Base-by-base conservation (phyloP, 1,140 invertebrate species). In the Ridgeia piscesae region DNA sequence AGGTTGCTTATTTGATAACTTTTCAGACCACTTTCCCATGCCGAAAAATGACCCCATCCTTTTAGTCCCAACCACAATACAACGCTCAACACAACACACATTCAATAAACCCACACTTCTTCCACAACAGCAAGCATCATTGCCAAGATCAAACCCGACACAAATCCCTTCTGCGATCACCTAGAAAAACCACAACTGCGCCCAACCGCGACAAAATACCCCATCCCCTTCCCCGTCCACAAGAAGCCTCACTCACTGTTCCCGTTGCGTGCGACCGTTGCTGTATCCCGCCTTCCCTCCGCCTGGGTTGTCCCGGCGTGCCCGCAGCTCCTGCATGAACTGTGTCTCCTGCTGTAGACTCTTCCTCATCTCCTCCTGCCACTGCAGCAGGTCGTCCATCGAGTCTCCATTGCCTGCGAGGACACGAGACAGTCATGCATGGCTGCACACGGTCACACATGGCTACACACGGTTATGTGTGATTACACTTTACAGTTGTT, bases 281-380 rank as follows among this genome's bases (percentile, higher is more conserved):
- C 17, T 77, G 58, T 77, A 77, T 8, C 58, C 58, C 27, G 27
- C 27, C 58, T 77, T 77, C 2, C 2, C 58, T 6, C 58, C 58
- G 2, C 58, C 58, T 31, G 58, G 58, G 8, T 21, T 8, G 0
- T 77, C 58, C 58, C 58, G 11, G 58, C 91, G 91, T n/a, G 91
- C 48, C 0, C 58, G 92, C 48, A 92, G 90, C 77, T 92, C 92
- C 35, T 48, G 91, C 34, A 92, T 35, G 33, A 93, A 93, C 0
- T 94, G 34, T 92, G 92, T 91, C 94, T 95, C 92, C 89, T 92
- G 92, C 93, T 94, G 33, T 89, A 95, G 93, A 58, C 95, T 92
- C 93, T 97, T 96, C 92, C 97, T 97, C 21, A 97, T 95, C 94
- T 97, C 97, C 93, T 97, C 97, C 88, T 97, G 96, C 97, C 97